A percentile compares a stretch with the other conserved stretches of the same genome.
phyloP scores from a whole-genome alignment of 1,140 invertebrate genomes.

The Drosophila mauritiana region DNA sequence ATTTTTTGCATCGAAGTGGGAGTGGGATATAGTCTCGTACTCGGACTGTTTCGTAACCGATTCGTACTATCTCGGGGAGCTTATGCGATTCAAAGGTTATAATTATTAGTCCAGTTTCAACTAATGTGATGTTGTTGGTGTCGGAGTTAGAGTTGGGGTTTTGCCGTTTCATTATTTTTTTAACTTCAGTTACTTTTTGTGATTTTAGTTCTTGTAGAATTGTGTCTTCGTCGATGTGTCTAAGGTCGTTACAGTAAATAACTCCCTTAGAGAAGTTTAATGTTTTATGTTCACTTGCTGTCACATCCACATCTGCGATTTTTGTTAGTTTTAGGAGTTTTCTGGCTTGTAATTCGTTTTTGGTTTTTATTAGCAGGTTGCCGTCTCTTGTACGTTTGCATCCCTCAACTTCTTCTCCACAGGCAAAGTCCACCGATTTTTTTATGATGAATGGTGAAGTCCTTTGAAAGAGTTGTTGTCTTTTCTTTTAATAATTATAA shows the following conservation, averaged over 20 bases:
- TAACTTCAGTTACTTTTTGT: constrained; percentile 1
- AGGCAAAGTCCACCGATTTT: constrained; percentile 6
- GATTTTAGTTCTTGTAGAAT: constrained; percentile 15
- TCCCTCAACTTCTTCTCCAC: neutral
- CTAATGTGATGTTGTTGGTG: too few relatives aligned
- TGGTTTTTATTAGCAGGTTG: constrained; percentile 11
- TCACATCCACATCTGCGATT: constrained; percentile 8
- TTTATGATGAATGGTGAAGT: neutral
- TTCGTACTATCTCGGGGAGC: too few relatives aligned
- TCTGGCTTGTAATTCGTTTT: constrained; percentile 5
- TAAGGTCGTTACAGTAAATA: constrained; percentile 2
- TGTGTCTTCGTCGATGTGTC: constrained; percentile 1
- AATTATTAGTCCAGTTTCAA: too few relatives aligned
- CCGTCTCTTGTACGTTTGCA: constrained; percentile 4
- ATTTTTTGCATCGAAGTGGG: too few relatives aligned
- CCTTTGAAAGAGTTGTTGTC: neutral
- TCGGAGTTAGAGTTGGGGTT: too few relatives aligned
- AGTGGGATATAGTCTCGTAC: too few relatives aligned
- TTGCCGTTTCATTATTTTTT: too few relatives aligned
- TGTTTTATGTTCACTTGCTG: constrained; percentile 11
- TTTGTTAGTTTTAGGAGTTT: constrained; percentile 4
- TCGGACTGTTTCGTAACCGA: too few relatives aligned
- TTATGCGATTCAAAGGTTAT: too few relatives aligned
- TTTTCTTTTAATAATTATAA: constrained; percentile 3
- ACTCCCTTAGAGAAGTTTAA: neutral